Conservation (phyloP, 2,888 invertebrate genomes). For the Lordiphosa fenestrarum region DNA sequence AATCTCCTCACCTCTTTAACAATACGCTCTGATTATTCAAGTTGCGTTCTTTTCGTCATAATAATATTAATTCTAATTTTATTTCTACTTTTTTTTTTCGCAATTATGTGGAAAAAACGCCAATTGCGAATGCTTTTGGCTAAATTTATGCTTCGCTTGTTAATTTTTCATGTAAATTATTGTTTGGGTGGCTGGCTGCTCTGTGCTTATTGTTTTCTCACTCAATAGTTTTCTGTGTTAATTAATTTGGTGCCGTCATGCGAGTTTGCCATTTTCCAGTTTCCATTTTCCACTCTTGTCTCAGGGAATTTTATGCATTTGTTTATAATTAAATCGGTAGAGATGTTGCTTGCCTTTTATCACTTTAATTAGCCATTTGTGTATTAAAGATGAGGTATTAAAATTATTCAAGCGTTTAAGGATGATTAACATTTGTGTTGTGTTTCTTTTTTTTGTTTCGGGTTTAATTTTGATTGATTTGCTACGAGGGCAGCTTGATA, state of each 20-base stretch:
- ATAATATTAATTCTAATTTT: slow-evolving; percentile 39
- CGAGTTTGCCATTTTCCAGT: slow-evolving; percentile 52
- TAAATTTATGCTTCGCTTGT: slow-evolving; percentile 44
- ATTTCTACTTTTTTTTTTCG: slow-evolving; percentile 39
- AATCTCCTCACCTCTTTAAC: slow-evolving; percentile 20
- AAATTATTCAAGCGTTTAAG: too few species aligned
- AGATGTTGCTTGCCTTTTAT: slow-evolving; percentile 6
- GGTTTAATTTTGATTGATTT: too few species aligned
- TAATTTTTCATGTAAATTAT: slow-evolving; percentile 63
- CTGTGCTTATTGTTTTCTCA: slow-evolving; percentile 49
- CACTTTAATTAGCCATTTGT: slow-evolving; percentile 15
- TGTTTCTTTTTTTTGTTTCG: too few species aligned
- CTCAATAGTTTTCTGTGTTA: slow-evolving; percentile 74
- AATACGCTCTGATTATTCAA: slow-evolving; percentile 65
- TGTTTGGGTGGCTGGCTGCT: slow-evolving; percentile 11
- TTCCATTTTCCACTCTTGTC: slow-evolving; percentile 34
- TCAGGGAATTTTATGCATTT: slow-evolving; percentile 46
- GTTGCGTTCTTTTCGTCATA: slow-evolving; percentile 22
- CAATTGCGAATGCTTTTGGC: slow-evolving; percentile 35
- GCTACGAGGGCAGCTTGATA: too few species aligned
- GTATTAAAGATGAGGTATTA: neutral
- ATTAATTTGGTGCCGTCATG: slow-evolving; percentile 68
- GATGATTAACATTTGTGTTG: too few species aligned
- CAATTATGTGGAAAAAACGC: slow-evolving; percentile 42
- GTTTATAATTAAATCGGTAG: slow-evolving; percentile 56